A percentile compares a stretch with the other conserved stretches of the same genome.
These are phyloP conservation scores for Piprites chloris DNA, from an alignment of 2,113 vertebrate species.

Conservation along the genomic window DNA sequence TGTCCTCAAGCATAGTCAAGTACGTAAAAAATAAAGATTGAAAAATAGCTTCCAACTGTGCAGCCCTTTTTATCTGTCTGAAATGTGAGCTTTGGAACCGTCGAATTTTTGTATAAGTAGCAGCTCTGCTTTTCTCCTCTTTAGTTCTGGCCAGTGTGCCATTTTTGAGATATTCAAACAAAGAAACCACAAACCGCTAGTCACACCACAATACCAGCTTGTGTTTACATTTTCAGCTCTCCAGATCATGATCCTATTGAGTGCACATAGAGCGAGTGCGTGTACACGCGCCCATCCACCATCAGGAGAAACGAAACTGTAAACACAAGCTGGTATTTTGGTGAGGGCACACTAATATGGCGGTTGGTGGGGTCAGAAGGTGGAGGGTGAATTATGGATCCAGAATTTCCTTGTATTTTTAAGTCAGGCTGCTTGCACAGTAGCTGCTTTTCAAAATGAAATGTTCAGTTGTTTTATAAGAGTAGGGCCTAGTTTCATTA, in stretches of 20 bases:
- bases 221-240: conserved; percentile 84
- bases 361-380: conserved; percentile 75
- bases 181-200: conserved; percentile 80
- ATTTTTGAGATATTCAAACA: conserved; percentile 82
- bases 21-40: conserved; percentile 14
- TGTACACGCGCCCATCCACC: conserved; percentile 77
- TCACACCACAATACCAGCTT: conserved; percentile 84
- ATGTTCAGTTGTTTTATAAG: conserved; percentile 58
- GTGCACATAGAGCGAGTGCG: conserved; percentile 80
- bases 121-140: conserved; percentile 70
- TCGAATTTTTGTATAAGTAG: not conserved
- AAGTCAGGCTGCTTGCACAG: conserved; percentile 74
- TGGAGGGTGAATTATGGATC: conserved; percentile 79
- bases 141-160: conserved; percentile 80
- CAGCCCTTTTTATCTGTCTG: conserved; percentile 35
- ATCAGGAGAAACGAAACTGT: conserved; percentile 76
- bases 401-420: conserved; percentile 78
- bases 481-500: conserved; percentile 57
- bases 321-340: conserved; percentile 87
- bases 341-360: conserved; percentile 82
- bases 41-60: not conserved
- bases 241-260: conserved; percentile 82
- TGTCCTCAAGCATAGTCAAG: conserved; percentile 29
- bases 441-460: conserved; percentile 72
- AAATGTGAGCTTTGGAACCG: conserved; percentile 33